Conservation (phyloP, 2,113 vertebrate genomes). For the Catharus minimus region DNA sequence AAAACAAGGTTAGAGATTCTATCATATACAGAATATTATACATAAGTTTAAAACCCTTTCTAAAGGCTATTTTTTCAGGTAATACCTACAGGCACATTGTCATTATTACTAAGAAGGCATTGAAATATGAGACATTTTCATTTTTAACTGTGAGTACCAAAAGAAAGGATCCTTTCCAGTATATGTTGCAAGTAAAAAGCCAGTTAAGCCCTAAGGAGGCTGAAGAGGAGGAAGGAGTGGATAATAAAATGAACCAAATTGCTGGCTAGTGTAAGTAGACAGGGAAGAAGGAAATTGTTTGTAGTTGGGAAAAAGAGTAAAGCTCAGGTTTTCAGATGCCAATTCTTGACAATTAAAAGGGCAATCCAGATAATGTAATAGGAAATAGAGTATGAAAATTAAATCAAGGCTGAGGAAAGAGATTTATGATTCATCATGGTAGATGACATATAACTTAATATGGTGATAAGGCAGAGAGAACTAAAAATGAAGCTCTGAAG, state of each 20-base stretch:
- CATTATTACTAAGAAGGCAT: background rate
- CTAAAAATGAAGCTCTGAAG: background rate
- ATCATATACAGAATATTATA: background rate
- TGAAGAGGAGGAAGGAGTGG: background rate
- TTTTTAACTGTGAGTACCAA: background rate
- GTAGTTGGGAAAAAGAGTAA: background rate
- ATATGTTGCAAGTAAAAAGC: background rate
- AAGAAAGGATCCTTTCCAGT: background rate
- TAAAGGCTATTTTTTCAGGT: background rate
- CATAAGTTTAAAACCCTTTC: background rate
- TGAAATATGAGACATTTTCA: background rate
- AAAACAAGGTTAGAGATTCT: background rate
- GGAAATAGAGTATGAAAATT: background rate
- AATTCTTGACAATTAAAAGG: background rate
- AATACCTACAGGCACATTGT: background rate
- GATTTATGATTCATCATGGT: background rate
- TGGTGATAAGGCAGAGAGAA: background rate
- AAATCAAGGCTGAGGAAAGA: background rate
- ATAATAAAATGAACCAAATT: background rate
- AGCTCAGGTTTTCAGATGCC: background rate
- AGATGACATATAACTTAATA: background rate
- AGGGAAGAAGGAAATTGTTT: background rate
- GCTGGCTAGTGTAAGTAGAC: background rate
- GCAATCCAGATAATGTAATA: background rate
- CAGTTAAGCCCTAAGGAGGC: background rate